A percentile compares a stretch with the other conserved stretches of the same genome.
Evolutionary conservation across 2,113 vertebrate species (phyloP).

Genomic region (Crotalus viridis): DNA sequence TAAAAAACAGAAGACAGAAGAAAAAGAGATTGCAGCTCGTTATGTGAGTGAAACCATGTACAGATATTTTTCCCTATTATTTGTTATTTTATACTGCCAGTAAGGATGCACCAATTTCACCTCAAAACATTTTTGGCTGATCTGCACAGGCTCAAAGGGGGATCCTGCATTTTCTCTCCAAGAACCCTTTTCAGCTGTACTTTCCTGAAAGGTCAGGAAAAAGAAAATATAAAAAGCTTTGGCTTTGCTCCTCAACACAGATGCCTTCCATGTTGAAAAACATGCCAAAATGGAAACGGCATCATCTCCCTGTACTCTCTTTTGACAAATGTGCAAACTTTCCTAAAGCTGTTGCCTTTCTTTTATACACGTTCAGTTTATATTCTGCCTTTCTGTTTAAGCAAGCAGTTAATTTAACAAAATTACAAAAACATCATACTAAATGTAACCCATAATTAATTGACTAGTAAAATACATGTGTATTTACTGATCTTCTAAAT

Average conservation of each 20-base stretch:
- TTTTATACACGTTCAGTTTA: neutral
- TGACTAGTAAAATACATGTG: neutral
- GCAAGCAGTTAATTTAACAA: neutral
- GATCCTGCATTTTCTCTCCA: neutral
- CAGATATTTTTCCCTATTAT: neutral
- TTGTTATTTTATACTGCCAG: neutral
- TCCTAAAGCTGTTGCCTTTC: neutral
- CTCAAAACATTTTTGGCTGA: neutral
- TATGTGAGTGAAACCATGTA: constrained; percentile 77
- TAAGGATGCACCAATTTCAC: neutral
- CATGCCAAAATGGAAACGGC: neutral
- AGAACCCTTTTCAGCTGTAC: neutral
- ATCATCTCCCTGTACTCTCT: neutral
- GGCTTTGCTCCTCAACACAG: neutral
- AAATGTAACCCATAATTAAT: neutral
- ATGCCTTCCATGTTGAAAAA: neutral
- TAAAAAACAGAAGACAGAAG: constrained; percentile 95
- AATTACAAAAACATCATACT: neutral
- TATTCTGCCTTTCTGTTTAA: neutral
- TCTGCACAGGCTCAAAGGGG: neutral
- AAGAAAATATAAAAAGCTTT: neutral
- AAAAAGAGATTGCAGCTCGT: constrained; percentile 88
- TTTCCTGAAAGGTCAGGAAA: neutral
- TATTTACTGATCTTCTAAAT: neutral
- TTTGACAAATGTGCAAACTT: neutral